Conservation (phyloP, 2,113 vertebrate genomes). For the Andinoacara biseriatus region DNA sequence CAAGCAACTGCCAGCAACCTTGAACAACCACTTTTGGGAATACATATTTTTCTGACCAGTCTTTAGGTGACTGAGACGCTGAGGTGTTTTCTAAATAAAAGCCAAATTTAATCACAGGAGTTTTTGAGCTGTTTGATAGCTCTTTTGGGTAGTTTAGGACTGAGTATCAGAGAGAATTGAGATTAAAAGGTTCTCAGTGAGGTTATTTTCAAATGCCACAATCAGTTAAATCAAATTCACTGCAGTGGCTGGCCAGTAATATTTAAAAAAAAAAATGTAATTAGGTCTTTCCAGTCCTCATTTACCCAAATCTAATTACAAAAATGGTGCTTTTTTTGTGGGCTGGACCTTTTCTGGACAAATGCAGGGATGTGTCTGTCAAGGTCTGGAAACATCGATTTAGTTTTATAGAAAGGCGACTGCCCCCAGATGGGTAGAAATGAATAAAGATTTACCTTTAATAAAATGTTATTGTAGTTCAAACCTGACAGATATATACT, state of each 20-base stretch:
- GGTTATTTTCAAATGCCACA: neutral
- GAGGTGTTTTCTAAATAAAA: neutral
- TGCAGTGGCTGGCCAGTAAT: neutral
- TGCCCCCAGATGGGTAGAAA: neutral
- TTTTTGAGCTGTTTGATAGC: neutral
- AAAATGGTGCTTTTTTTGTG: neutral
- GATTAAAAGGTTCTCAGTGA: neutral
- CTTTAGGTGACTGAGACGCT: neutral
- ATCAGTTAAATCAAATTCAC: neutral
- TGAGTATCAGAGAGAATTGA: neutral
- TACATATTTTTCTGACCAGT: neutral
- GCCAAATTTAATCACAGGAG: neutral
- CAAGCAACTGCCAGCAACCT: neutral
- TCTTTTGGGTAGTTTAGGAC: neutral
- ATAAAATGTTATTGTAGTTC: neutral
- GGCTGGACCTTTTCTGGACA: neutral
- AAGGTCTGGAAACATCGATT: neutral
- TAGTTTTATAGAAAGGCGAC: neutral
- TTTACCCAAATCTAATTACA: neutral
- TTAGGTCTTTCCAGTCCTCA: neutral
- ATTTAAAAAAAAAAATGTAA: neutral
- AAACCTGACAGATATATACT: conserved; percentile 14
- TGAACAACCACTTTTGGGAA: neutral
- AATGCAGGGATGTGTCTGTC: neutral
- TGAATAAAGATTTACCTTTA: neutral